Conservation (phyloP, 2,888 invertebrate species). For the Torymus auratus region DNA sequence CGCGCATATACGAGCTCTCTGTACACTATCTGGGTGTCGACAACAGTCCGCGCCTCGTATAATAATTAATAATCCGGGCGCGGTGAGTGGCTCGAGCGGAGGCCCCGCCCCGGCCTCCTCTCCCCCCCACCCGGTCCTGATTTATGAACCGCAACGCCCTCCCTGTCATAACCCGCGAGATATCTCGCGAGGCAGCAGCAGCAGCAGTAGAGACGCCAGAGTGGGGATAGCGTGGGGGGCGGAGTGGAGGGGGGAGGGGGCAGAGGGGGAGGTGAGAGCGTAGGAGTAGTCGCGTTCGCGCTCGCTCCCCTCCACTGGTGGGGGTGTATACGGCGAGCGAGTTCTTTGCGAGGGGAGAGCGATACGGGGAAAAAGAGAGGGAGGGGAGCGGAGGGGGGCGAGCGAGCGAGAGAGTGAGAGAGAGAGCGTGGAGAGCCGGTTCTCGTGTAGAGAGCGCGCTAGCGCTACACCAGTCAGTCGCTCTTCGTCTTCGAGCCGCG, state of each 20-base stretch:
- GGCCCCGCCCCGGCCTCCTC: slow-evolving; percentile 69
- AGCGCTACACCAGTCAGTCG: slow-evolving; percentile 69
- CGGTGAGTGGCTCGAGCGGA: slow-evolving; percentile 73
- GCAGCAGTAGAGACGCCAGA: slow-evolving; percentile 29
- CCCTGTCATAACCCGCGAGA: slow-evolving; percentile 73
- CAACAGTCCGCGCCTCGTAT: slow-evolving; percentile 62
- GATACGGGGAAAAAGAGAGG: neutral
- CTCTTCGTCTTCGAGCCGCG: slow-evolving; percentile 59
- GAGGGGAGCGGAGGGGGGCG: slow-evolving; percentile 7
- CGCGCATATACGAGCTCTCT: neutral
- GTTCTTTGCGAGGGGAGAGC: no score
- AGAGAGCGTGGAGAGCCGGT: slow-evolving; percentile 61
- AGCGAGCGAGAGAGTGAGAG: slow-evolving; percentile 48
- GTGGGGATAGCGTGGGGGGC: slow-evolving; percentile 32
- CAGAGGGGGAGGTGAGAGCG: slow-evolving; percentile 47
- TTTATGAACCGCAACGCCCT: slow-evolving; percentile 77
- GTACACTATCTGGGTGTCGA: slow-evolving; percentile 34
- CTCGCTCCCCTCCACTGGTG: slow-evolving; percentile 30
- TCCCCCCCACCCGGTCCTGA: slow-evolving; percentile 74
- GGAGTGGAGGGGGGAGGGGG: neutral
- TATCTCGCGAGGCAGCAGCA: slow-evolving; percentile 16
- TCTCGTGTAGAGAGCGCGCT: slow-evolving; percentile 58
- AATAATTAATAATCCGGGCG: slow-evolving; percentile 75
- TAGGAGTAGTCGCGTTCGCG: slow-evolving; percentile 58
- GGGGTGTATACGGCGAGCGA: slow-evolving; percentile 25